Conservation (phyloP, 2,888 invertebrate species). For the Sthenelais limicola region DNA sequence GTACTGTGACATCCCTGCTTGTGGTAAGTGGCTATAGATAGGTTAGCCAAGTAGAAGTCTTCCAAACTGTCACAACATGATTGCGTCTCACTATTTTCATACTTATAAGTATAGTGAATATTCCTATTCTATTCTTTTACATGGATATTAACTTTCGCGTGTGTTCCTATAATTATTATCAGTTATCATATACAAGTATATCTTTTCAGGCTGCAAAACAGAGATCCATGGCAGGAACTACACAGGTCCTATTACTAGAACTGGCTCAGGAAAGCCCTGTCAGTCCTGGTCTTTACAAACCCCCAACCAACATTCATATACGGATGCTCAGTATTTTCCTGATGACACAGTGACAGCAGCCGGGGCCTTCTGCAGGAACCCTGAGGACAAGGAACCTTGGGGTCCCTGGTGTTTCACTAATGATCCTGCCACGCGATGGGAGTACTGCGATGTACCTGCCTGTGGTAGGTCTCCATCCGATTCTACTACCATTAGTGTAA, state of each 20-base stretch:
- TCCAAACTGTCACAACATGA: neutral
- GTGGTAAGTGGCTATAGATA: slow-evolving; percentile 10
- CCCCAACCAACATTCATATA: slow-evolving; percentile 26
- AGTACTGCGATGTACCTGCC: slow-evolving; percentile 25
- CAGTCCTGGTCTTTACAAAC: slow-evolving; percentile 22
- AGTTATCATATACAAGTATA: neutral
- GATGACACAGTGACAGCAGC: neutral
- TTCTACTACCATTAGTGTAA: neutral
- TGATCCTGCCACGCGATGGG: slow-evolving; percentile 5
- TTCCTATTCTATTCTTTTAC: neutral
- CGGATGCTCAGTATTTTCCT: neutral
- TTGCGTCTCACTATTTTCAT: neutral
- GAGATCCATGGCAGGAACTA: slow-evolving; percentile 11
- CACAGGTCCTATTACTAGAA: neutral
- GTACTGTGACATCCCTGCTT: slow-evolving; percentile 37
- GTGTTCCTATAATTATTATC: no score
- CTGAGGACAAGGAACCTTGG: neutral
- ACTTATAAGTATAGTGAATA: neutral
- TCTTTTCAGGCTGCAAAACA: slow-evolving; percentile 19
- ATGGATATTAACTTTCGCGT: neutral
- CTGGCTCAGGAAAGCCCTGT: neutral
- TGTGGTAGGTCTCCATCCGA: slow-evolving; percentile 5
- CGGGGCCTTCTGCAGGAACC: slow-evolving; percentile 5
- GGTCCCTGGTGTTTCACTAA: slow-evolving; percentile 41
- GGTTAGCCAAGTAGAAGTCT: no score